Conservation (phyloP, 2,113 vertebrate genomes). For the Spea bombifrons region DNA sequence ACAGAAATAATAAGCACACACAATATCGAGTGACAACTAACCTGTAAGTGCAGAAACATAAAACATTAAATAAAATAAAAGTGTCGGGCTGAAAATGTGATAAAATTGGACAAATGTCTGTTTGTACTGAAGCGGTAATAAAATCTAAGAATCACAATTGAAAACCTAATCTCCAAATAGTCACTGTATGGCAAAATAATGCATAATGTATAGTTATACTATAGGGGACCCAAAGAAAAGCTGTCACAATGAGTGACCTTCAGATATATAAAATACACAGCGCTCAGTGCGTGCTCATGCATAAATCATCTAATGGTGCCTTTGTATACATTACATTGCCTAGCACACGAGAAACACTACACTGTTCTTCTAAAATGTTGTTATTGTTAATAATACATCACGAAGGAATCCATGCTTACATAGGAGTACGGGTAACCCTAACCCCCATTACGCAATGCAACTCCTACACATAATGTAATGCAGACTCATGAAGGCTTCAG, state of each 20-base stretch:
- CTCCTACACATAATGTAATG: too few species aligned
- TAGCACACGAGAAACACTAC: background rate
- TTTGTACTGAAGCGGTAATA: slow-evolving; percentile 23
- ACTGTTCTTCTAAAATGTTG: background rate
- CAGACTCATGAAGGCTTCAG: too few species aligned
- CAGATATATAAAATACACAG: slow-evolving; percentile 17
- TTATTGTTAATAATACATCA: background rate
- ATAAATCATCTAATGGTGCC: slow-evolving; percentile 9
- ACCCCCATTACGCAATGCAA: background rate
- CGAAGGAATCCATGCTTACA: background rate
- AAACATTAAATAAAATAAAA: slow-evolving; percentile 41
- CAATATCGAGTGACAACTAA: slow-evolving; percentile 34
- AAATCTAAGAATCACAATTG: slow-evolving; percentile 13
- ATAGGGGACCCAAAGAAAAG: slow-evolving; percentile 4
- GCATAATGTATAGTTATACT: slow-evolving; percentile 12
- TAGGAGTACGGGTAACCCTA: background rate
- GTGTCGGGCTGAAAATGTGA: slow-evolving; percentile 8
- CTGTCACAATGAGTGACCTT: slow-evolving; percentile 23
- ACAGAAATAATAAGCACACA: slow-evolving; percentile 39
- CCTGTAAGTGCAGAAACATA: slow-evolving; percentile 24
- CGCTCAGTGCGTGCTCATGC: background rate
- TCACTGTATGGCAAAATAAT: slow-evolving; percentile 14
- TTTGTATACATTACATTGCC: background rate
- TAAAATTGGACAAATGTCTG: slow-evolving; percentile 34
- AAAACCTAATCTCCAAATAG: slow-evolving; percentile 19